Conservation (phyloP, 2,888 invertebrate genomes). For the Acrobasis repandana region DNA sequence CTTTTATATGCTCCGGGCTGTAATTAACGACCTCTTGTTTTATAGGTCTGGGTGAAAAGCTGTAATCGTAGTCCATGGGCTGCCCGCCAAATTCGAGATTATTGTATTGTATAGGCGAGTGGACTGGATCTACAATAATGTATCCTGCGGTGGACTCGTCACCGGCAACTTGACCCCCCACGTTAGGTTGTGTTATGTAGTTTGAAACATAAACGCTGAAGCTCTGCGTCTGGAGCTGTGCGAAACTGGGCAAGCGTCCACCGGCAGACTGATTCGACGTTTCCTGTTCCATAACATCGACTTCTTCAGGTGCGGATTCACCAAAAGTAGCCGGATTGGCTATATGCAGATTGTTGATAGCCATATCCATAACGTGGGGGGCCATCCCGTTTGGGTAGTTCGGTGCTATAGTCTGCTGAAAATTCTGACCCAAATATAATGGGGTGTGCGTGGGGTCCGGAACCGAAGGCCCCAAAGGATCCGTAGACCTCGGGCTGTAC, state of each 20-base stretch:
- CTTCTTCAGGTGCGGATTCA: slow-evolving; percentile 82
- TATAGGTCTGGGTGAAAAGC: slow-evolving; percentile 59
- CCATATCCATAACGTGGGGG: slow-evolving; percentile 92
- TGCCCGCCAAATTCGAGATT: slow-evolving; percentile 61
- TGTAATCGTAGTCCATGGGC: slow-evolving; percentile 66
- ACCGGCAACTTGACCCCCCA: slow-evolving; percentile 88
- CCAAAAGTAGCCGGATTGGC: slow-evolving; percentile 93
- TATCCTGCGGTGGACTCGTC: slow-evolving; percentile 80
- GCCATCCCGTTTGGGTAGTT: slow-evolving; percentile 93
- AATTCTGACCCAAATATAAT: slow-evolving; percentile 84
- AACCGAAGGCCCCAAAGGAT: slow-evolving; percentile 83
- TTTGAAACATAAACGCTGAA: slow-evolving; percentile 83
- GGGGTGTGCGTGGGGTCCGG: slow-evolving; percentile 84
- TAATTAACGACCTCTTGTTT: slow-evolving; percentile 66
- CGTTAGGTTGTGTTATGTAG: slow-evolving; percentile 86
- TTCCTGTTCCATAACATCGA: slow-evolving; percentile 76
- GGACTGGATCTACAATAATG: slow-evolving; percentile 71
- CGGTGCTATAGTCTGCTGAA: slow-evolving; percentile 84
- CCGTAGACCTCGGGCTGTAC: slow-evolving; percentile 83
- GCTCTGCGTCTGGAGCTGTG: slow-evolving; percentile 84
- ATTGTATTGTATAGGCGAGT: slow-evolving; percentile 64
- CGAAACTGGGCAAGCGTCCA: slow-evolving; percentile 85
- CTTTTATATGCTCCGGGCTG: slow-evolving; percentile 59
- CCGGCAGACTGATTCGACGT: slow-evolving; percentile 65
- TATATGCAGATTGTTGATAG: slow-evolving; percentile 86